Evolutionary conservation across 2,113 vertebrate genomes (phyloP), one percentile per base, ranked within the genome.

Genomic region (Sander vitreus): DNA sequence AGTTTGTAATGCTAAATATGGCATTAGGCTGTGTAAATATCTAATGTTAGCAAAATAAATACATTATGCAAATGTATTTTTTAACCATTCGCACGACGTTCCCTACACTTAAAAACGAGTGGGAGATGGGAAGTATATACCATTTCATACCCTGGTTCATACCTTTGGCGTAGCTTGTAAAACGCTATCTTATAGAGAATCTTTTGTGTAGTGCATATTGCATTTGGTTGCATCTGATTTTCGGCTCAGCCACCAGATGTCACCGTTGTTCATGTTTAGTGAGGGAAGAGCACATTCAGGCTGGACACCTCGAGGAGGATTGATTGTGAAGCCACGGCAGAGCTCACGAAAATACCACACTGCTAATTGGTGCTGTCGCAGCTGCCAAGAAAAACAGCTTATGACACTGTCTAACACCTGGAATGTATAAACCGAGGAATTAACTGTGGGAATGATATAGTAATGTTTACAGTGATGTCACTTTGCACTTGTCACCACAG

Each of bases 231-330:
- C n/a, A 6, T 0, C 16, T 19, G 15, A 13, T 2, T 6, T 51
- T 66, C 6, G 1, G 0, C 36, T 30, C 1, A 11, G 54, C 88
- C 93, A 86, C 57, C 47, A 89, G 91, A 65, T 78, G 93, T 83
- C 92, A 6, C 76, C 87, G 82, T 85, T 87, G 85, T 8, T 72
- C 71, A 11, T 36, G 14, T 76, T 79, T 80, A 13, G 6, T 14
- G 23, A 21, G 48, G 16, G 33, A 6, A 10, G 4, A 4, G 9
- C 6, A 2, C 54, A 2, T n/a, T 18, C 14, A 67, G 3, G 0
- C 73, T 65, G 80, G 76, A 75, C 77, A 70, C 21, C 18, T 87
- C 80, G 85, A 88, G 88, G 85, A 69, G 68, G 5, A 57, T 45
- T 57, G 65, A 65, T 13, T 55, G 45, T 64, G 53, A n/a, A 68